Evolutionary conservation across 2,113 vertebrate species (phyloP).

Genomic region (Paralichthys olivaceus): DNA sequence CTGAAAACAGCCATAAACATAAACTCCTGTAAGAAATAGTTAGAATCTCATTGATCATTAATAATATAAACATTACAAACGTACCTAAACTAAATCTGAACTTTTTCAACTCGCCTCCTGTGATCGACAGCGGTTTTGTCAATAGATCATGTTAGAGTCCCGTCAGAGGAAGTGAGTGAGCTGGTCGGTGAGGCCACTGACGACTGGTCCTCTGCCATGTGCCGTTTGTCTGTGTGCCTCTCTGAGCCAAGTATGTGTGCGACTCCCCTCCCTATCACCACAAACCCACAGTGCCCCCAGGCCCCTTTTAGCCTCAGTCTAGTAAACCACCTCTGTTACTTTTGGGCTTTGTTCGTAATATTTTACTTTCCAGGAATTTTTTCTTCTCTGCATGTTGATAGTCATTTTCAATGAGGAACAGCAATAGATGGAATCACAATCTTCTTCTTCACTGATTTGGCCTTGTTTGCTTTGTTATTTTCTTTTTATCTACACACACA

Average conservation of each 20-base stretch:
- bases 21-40: too few relatives aligned
- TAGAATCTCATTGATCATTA: not conserved
- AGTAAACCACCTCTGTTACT: constrained; percentile 72
- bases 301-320: constrained; percentile 63
- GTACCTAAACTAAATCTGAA: not conserved
- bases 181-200: constrained; percentile 22
- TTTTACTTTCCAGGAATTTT: constrained; percentile 69
- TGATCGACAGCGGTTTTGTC: constrained; percentile 3
- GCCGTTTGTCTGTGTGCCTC: constrained; percentile 37
- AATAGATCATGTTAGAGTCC: constrained; percentile 1
- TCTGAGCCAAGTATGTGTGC: constrained; percentile 54
- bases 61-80: not conserved
- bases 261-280: constrained; percentile 60
- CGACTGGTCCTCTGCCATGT: constrained; percentile 38
- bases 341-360: constrained; percentile 73
- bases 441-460: constrained; percentile 12
- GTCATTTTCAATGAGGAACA: constrained; percentile 36
- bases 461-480: constrained; percentile 1
- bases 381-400: constrained; percentile 44
- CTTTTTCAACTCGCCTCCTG: not conserved
- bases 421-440: constrained; percentile 23
- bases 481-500: not conserved
- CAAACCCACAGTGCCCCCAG: constrained; percentile 72
- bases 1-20: too few relatives aligned
- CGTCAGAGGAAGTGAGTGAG: constrained; percentile 35